Percentiles rank a stretch among this genome's conserved stretches.
Conservation (phyloP, 2,888 invertebrate species). For the Masnerella sp. region DNA sequence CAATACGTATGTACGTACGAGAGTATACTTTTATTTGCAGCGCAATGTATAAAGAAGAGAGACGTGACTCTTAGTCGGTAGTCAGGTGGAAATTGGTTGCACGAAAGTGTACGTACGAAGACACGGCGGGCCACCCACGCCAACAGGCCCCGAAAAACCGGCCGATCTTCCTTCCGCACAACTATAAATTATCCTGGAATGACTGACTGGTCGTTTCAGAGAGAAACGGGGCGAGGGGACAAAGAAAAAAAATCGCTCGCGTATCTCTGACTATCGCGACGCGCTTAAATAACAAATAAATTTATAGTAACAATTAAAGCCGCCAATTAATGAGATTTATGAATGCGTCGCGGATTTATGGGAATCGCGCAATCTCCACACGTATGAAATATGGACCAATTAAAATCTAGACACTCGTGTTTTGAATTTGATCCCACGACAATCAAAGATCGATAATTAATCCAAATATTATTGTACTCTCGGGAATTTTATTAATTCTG, state of each 20-base stretch:
- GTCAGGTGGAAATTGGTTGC: slow-evolving; percentile 70
- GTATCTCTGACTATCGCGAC: slow-evolving; percentile 6
- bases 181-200: slow-evolving; percentile 72
- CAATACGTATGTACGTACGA: no score
- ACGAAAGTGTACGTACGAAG: slow-evolving; percentile 60
- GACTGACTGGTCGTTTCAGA: slow-evolving; percentile 70
- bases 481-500: no score
- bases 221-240: slow-evolving; percentile 30
- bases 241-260: not conserved
- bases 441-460: no score
- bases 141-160: slow-evolving; percentile 66
- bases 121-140: slow-evolving; percentile 69
- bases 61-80: slow-evolving; percentile 68
- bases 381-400: slow-evolving; percentile 38
- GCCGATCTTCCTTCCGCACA: slow-evolving; percentile 69
- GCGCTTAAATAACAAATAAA: slow-evolving; percentile 44
- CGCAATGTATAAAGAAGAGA: no score
- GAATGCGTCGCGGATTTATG: slow-evolving; percentile 36
- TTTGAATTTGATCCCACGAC: no score
- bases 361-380: slow-evolving; percentile 27
- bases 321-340: slow-evolving; percentile 54
- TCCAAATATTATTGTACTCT: no score
- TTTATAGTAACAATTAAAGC: slow-evolving; percentile 57
- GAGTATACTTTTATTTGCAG: slow-evolving; percentile 55
- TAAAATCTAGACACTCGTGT: slow-evolving; percentile 21